A percentile compares a stretch with the other conserved stretches of the same genome.
Evolutionary conservation across 2,113 vertebrate genomes (phyloP).

Genomic region (Anguilla japonica): DNA sequence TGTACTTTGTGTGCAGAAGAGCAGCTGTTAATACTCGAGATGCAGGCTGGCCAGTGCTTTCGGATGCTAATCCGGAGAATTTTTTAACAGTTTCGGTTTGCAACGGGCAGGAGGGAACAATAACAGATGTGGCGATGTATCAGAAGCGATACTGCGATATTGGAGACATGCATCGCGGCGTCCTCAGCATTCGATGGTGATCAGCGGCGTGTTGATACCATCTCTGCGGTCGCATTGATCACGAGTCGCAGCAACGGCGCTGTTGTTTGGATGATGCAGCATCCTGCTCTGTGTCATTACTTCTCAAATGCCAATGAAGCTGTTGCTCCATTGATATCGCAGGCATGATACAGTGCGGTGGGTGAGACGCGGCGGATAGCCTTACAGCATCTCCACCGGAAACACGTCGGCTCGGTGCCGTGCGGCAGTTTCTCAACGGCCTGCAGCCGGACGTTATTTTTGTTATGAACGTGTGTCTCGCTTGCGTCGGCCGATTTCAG

Average conservation of each 20-base stretch:
- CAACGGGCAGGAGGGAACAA: neutral
- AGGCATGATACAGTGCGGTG: neutral
- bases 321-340: neutral
- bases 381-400: neutral
- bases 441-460: neutral
- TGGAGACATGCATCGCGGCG: neutral
- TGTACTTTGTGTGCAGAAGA: neutral
- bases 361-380: neutral
- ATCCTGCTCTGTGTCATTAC: neutral
- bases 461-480: neutral
- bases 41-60: neutral
- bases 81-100: neutral
- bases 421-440: neutral
- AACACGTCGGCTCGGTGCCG: neutral
- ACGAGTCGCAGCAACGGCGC: neutral
- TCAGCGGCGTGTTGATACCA: neutral
- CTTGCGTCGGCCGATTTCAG: neutral
- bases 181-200: neutral
- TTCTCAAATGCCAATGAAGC: neutral
- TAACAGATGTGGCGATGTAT: neutral
- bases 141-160: neutral
- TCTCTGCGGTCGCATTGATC: neutral
- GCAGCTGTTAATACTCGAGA: neutral
- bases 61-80: neutral
- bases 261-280: neutral